These are phyloP conservation scores for Itoplectis maculator DNA, from an alignment of 2,888 invertebrate genomes.

Conservation along the genomic window DNA sequence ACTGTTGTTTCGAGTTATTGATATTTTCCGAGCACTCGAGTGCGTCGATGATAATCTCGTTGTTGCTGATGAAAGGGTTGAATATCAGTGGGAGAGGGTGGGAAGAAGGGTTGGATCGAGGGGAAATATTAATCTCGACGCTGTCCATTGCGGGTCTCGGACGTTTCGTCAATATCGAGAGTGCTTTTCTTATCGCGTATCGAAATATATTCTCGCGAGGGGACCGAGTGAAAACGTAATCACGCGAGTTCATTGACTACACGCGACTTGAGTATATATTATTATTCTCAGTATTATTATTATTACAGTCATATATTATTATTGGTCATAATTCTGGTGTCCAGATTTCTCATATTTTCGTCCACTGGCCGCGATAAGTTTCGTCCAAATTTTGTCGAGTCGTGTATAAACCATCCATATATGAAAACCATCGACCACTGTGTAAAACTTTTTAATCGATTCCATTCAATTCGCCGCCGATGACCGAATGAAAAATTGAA, in stretches of 20 bases:
- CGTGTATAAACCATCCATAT: not conserved
- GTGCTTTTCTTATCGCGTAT: constrained; percentile 60
- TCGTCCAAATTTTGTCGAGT: too few species aligned
- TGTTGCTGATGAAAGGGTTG: constrained; percentile 33
- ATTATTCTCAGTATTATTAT: not conserved
- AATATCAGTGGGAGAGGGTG: too few species aligned
- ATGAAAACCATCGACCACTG: too few species aligned
- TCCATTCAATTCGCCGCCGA: constrained; percentile 38
- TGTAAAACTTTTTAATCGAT: constrained; percentile 47
- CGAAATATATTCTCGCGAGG: constrained; percentile 5
- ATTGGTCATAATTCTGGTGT: not conserved
- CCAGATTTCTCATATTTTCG: not conserved
- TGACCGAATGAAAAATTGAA: constrained; percentile 65
- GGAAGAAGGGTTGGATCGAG: constrained; percentile 52
- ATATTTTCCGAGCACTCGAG: constrained; percentile 60
- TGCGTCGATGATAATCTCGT: constrained; percentile 43
- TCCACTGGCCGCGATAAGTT: not conserved
- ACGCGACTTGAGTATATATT: not conserved
- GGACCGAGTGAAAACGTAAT: constrained; percentile 44
- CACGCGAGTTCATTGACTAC: constrained; percentile 14
- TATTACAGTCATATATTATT: not conserved
- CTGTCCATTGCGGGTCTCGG: constrained; percentile 33
- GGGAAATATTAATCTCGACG: constrained; percentile 64
- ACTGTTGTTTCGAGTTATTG: constrained; percentile 30
- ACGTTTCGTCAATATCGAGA: constrained; percentile 35